Percentiles rank a stretch among this genome's conserved stretches.
Evolutionary conservation across 2,888 invertebrate species (phyloP).

Genomic region (Frankliniella fusca): DNA sequence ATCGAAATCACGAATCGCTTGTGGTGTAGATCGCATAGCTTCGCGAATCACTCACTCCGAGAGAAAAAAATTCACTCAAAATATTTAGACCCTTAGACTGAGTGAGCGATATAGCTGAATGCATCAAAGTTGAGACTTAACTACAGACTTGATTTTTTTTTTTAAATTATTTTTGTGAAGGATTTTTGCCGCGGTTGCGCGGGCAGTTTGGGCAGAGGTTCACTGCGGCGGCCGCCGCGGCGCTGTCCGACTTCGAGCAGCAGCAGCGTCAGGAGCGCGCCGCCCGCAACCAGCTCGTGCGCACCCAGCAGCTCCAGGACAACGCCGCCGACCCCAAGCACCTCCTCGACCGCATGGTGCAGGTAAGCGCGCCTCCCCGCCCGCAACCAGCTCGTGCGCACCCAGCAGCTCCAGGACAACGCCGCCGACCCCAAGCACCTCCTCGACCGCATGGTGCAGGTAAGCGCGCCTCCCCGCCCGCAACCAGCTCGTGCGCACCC

Average conservation of each 20-base stretch:
- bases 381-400: conserved; percentile 46
- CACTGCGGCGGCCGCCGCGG: conserved; percentile 67
- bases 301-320: conserved; percentile 49
- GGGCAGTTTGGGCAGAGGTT: conserved; percentile 67
- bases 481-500: conserved; percentile 45
- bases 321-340: conserved; percentile 59
- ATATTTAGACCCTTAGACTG: too few relatives aligned
- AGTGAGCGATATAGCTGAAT: too few relatives aligned
- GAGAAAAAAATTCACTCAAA: too few relatives aligned
- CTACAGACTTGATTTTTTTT: too few relatives aligned
- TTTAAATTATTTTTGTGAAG: too few relatives aligned
- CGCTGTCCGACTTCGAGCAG: conserved; percentile 65
- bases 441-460: conserved; percentile 51
- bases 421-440: conserved; percentile 60
- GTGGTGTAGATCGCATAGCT: too few relatives aligned
- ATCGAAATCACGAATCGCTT: too few relatives aligned
- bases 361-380: conserved; percentile 53
- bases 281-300: conserved; percentile 49
- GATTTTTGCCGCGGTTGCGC: conserved; percentile 63
- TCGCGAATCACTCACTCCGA: too few relatives aligned
- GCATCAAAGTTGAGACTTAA: too few relatives aligned
- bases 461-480: conserved; percentile 55
- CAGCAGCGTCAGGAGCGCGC: conserved; percentile 57
- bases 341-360: conserved; percentile 53
- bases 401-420: conserved; percentile 52